phyloP scores from a whole-genome alignment of 2,888 invertebrate species.

The Diaphora mendica region DNA sequence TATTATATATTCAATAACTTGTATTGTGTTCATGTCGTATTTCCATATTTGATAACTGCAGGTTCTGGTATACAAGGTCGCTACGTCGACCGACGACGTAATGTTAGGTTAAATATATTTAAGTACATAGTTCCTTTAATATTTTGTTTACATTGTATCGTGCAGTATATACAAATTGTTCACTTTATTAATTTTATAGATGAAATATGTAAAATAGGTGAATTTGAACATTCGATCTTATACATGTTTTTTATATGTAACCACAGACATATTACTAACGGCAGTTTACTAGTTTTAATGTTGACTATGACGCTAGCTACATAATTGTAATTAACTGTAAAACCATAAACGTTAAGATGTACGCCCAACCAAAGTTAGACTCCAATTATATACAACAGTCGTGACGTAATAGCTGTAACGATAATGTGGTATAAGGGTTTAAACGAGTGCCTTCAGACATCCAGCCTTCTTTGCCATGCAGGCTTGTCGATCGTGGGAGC shows the following conservation, averaged over 20 bases:
- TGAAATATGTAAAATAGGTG: constrained; percentile 33
- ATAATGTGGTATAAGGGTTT: constrained; percentile 76
- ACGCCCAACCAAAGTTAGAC: constrained; percentile 73
- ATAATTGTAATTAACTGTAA: constrained; percentile 59
- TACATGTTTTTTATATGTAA: constrained; percentile 39
- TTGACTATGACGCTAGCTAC: constrained; percentile 69
- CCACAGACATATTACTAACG: constrained; percentile 37
- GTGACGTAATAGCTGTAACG: constrained; percentile 59
- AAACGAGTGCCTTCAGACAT: constrained; percentile 85
- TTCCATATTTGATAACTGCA: constrained; percentile 39
- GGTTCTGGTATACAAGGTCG: constrained; percentile 30
- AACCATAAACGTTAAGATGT: constrained; percentile 52
- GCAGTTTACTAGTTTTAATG: constrained; percentile 57
- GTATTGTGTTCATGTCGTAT: constrained; percentile 46
- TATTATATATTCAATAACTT: constrained; percentile 34
- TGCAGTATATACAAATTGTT: constrained; percentile 48
- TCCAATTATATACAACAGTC: constrained; percentile 66
- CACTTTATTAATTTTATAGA: constrained; percentile 37
- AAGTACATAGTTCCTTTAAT: constrained; percentile 47
- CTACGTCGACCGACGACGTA: constrained; percentile 37
- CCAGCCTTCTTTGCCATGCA: constrained; percentile 82
- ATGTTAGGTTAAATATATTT: constrained; percentile 33
- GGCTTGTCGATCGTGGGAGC: constrained; percentile 78
- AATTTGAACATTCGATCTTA: constrained; percentile 31
- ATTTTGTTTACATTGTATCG: constrained; percentile 41